Evolutionary conservation across 2,888 invertebrate species (phyloP).

Genomic region (Acheta domesticus): DNA sequence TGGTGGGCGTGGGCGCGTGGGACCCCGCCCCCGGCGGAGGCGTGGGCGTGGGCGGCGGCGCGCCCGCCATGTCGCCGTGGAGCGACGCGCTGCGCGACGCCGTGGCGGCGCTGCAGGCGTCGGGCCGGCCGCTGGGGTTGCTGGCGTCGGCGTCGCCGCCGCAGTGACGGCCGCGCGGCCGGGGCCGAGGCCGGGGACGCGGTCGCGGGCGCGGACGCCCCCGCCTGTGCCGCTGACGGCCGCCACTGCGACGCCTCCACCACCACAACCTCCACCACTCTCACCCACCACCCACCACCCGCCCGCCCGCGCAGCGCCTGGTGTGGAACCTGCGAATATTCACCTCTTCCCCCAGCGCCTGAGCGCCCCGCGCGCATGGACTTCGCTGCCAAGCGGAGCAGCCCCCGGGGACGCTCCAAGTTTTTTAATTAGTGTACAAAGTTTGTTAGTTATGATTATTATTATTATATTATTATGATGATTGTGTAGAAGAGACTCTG

Average conservation of each 20-base stretch:
- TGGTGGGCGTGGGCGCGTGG: not conserved
- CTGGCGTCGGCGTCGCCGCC: not conserved
- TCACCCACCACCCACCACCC: constrained; percentile 22
- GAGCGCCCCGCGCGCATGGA: too few species aligned
- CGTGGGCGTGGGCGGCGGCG: constrained; percentile 12
- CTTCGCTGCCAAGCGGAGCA: not conserved
- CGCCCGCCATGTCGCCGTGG: not conserved
- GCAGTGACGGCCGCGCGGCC: constrained; percentile 11
- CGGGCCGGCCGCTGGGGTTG: not conserved
- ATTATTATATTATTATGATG: constrained; percentile 22
- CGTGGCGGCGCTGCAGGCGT: not conserved
- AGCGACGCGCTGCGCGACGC: not conserved
- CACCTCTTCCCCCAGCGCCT: too few species aligned
- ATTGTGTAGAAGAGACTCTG: constrained; percentile 32
- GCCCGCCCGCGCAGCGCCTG: not conserved
- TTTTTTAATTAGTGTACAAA: constrained; percentile 35
- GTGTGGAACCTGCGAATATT: too few species aligned
- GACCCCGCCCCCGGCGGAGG: not conserved
- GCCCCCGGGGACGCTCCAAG: not conserved
- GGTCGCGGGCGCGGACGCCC: constrained; percentile 18
- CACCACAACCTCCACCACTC: not conserved
- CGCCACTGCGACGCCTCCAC: not conserved
- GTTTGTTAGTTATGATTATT: constrained; percentile 35
- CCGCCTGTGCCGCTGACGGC: constrained; percentile 12
- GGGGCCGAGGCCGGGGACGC: constrained; percentile 24